Percentiles rank a stretch among this genome's conserved stretches.
Evolutionary conservation across 2,113 vertebrate genomes (phyloP).

Genomic region (Calyptommatus sinebrachiatus): DNA sequence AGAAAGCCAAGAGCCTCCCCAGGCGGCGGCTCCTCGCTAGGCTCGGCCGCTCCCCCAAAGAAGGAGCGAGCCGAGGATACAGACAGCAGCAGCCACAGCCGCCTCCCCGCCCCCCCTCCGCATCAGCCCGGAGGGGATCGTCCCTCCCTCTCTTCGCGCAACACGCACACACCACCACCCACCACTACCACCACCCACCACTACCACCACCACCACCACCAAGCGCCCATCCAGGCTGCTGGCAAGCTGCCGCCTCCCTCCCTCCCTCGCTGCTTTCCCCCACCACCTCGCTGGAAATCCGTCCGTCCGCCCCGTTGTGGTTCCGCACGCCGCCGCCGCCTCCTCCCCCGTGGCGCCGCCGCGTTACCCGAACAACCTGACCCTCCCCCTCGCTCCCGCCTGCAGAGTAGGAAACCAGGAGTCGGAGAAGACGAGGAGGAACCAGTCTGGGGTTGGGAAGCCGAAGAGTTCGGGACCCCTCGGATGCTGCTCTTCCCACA

Average conservation of each 20-base stretch:
- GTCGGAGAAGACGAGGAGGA: neutral
- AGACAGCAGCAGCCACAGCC: too few species aligned
- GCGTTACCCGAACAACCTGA: too few species aligned
- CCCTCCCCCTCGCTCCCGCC: neutral
- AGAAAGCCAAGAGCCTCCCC: neutral
- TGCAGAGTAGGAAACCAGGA: neutral
- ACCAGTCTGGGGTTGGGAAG: neutral
- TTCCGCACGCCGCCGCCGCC: too few species aligned
- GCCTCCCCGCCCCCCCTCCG: constrained; percentile 1
- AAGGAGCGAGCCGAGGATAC: neutral
- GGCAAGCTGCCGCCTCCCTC: neutral
- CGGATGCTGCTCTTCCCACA: too few species aligned
- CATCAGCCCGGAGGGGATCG: constrained; percentile 15
- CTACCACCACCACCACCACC: too few species aligned
- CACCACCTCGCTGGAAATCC: neutral
- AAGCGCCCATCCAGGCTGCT: constrained; percentile 12
- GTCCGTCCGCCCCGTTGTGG: neutral
- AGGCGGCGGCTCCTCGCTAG: neutral
- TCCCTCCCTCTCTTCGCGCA: constrained; percentile 4
- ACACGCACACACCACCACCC: constrained; percentile 1
- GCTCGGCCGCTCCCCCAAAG: too few species aligned
- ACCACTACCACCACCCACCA: too few species aligned
- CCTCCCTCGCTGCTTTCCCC: too few species aligned
- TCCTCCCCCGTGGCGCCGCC: too few species aligned
- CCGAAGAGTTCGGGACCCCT: neutral